A percentile compares a stretch with the other conserved stretches of the same genome.
phyloP scores from a whole-genome alignment of 2,888 invertebrate genomes.

The Escarpia spicata region DNA sequence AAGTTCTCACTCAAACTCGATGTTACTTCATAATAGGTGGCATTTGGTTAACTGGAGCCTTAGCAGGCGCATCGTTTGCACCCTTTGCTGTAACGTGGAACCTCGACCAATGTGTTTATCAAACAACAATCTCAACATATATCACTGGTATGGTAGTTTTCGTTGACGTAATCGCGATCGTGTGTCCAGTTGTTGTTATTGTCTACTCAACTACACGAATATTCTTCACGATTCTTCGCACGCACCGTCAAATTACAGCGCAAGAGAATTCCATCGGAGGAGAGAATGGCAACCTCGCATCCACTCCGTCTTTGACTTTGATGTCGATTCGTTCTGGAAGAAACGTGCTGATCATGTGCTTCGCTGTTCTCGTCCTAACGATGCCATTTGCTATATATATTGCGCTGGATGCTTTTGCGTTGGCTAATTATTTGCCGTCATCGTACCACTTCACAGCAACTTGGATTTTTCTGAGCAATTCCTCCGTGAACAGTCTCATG shows the following conservation, averaged over 20 bases:
- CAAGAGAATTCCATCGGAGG: neutral
- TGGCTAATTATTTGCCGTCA: neutral
- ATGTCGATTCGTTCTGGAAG: slow-evolving; percentile 5
- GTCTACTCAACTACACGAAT: neutral
- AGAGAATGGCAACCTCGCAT: neutral
- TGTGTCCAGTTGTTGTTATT: neutral
- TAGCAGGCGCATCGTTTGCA: neutral
- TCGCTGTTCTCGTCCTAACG: neutral
- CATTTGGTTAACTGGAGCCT: neutral
- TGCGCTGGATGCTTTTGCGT: neutral
- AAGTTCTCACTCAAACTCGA: neutral
- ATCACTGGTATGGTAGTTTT: neutral
- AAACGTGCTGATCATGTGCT: neutral
- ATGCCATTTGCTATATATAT: neutral
- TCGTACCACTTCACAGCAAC: neutral
- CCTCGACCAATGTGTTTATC: neutral
- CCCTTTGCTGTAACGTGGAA: neutral
- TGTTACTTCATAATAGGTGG: neutral
- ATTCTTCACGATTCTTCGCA: neutral
- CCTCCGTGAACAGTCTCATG: neutral
- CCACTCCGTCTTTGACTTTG: neutral
- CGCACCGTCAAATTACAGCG: neutral
- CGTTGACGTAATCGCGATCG: neutral
- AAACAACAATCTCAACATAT: neutral
- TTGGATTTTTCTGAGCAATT: neutral